Base-by-base conservation (phyloP, 1,140 invertebrate species). In the Proales similis region DNA sequence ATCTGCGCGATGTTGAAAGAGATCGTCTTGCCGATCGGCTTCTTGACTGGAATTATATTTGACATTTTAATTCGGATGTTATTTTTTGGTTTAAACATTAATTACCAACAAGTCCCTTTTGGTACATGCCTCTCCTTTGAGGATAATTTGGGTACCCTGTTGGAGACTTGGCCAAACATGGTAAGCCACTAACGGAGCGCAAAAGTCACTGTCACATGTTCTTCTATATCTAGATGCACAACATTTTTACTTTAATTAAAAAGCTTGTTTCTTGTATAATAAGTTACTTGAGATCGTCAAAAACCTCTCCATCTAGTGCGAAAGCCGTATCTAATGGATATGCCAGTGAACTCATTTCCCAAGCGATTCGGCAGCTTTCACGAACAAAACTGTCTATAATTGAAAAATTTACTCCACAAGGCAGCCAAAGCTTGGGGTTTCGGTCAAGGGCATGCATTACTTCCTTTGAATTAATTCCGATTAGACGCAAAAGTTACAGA, bases 171-270 rank as follows among this genome's bases (percentile, higher is more conserved):
- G 72, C 73, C 73, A 77, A 66, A 77, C 69, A 61, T 77, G 74
- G 57, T 75, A 72, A 68, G 71, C 70, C 17, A 77, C 72, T 3
- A 75, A 66, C 3, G 73, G 72, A 17, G 74, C 71, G 36, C 70
- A 70, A 67, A 71, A 75, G 61, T 77, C 74, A 9, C 72, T 73
- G 66, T 77, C 74, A 64, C 72, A 75, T 61, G 70, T 74, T 48
- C 74, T 71, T n/a, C 74, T 69, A 60, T 77, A 77, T 48, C 74
- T 76, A 53, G 11, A 62, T 49, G n/a, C n/a, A n/a, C n/a, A n/a
- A n/a, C n/a, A n/a, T n/a, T n/a, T 32, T 12, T 17, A 12, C 17
- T 46, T 19, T 3, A 12, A 11, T 46, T 19, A 22, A 46, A 12
- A 22, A 19, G 2, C 20, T 24, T 3, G 2, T 46, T 2, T 3